Conservation (phyloP, 2,113 vertebrate genomes). For the Acrocephalus kingi region DNA sequence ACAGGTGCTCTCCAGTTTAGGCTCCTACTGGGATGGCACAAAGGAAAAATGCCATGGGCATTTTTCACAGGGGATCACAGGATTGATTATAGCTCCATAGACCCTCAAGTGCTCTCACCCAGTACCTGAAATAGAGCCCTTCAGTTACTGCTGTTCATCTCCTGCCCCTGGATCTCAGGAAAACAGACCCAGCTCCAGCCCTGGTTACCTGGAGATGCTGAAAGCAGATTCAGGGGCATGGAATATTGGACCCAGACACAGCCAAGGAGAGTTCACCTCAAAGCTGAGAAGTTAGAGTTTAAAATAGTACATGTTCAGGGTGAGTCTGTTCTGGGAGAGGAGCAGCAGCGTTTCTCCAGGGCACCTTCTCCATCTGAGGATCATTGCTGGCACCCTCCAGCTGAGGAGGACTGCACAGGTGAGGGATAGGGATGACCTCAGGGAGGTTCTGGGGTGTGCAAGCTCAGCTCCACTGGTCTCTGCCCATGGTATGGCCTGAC, state of each 20-base stretch:
- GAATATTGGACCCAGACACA: background rate
- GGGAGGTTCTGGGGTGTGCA: background rate
- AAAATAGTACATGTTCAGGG: background rate
- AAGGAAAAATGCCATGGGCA: background rate
- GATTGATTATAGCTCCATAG: background rate
- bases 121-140: background rate
- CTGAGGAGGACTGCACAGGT: accelerated
- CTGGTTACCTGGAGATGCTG: background rate
- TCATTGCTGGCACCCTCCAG: background rate
- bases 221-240: background rate
- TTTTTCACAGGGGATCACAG: background rate
- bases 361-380: background rate
- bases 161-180: background rate
- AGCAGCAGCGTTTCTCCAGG: background rate
- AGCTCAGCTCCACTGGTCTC: background rate
- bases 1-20: background rate
- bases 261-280: background rate
- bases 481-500: background rate
- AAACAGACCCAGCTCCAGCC: background rate
- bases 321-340: background rate
- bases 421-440: background rate
- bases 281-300: background rate
- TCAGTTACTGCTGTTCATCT: background rate
- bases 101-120: background rate
- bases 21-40: background rate